A percentile compares a stretch with the other conserved stretches of the same genome.
Evolutionary conservation across 2,113 vertebrate genomes (phyloP).

Genomic region (Hyperopisus bebe): DNA sequence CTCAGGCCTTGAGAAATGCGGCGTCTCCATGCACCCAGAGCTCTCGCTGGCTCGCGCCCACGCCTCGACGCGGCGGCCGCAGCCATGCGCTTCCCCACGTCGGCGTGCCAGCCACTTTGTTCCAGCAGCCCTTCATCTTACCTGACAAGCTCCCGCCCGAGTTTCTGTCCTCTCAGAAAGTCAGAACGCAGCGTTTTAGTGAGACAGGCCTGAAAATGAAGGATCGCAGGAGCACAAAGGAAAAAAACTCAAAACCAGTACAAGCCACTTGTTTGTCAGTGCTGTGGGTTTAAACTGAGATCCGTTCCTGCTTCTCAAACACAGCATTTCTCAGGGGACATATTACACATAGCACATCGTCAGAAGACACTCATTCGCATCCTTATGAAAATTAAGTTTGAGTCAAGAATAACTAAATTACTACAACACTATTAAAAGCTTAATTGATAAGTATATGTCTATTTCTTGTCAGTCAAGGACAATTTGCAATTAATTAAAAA

Average conservation of each 20-base stretch:
- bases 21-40: background rate
- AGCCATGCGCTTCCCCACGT: background rate
- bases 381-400: background rate
- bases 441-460: conserved; percentile 10
- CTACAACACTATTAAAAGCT: conserved; percentile 2
- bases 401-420: conserved; percentile 5
- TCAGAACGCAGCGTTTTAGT: background rate
- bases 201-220: background rate
- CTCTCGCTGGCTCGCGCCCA: background rate
- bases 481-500: conserved; percentile 36
- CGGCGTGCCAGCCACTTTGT: background rate
- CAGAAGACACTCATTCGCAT: background rate
- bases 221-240: background rate
- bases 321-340: background rate
- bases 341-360: background rate
- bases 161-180: background rate
- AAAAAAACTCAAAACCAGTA: background rate
- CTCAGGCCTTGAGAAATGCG: background rate
- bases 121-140: background rate
- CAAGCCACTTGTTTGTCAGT: background rate
- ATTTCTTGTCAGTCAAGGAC: background rate
- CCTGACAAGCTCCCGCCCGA: background rate
- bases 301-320: background rate
- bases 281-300: background rate
- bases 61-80: background rate